These are phyloP conservation scores for Andrena flavipes DNA, from an alignment of 2,888 invertebrate genomes.

Conservation along the genomic window DNA sequence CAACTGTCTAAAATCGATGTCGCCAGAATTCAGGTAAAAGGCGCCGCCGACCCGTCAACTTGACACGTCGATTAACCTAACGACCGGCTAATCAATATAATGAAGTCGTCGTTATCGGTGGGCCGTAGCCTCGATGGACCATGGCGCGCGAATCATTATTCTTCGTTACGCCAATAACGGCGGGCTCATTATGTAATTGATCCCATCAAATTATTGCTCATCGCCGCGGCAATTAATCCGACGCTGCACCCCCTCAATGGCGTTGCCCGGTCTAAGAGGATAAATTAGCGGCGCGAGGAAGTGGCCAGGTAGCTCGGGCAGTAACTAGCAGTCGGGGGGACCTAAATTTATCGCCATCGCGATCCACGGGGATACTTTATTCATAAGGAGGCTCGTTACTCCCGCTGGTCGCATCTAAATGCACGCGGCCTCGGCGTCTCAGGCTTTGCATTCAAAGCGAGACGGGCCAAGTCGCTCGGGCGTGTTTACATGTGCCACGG, in stretches of 20 bases:
- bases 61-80: not conserved
- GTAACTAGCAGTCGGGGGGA: not conserved
- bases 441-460: slow-evolving; percentile 46
- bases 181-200: slow-evolving; percentile 26
- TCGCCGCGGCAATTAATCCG: slow-evolving; percentile 25
- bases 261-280: not conserved
- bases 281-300: slow-evolving; percentile 11
- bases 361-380: slow-evolving; percentile 5
- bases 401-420: slow-evolving; percentile 33
- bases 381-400: slow-evolving; percentile 48
- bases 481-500: slow-evolving; percentile 38
- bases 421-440: not conserved
- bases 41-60: not conserved
- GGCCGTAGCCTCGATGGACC: not conserved
- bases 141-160: slow-evolving; percentile 9
- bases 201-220: slow-evolving; percentile 28
- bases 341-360: slow-evolving; percentile 10
- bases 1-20: not conserved
- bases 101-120: slow-evolving; percentile 4
- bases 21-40: not conserved
- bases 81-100: slow-evolving; percentile 16
- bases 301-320: not conserved
- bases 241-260: not conserved
- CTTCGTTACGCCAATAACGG: slow-evolving; percentile 6
- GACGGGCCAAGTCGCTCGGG: slow-evolving; percentile 33